Percentiles rank a stretch among this genome's conserved stretches.
phyloP scores from a whole-genome alignment of 2,888 invertebrate species.

The Capitulum mitella region DNA sequence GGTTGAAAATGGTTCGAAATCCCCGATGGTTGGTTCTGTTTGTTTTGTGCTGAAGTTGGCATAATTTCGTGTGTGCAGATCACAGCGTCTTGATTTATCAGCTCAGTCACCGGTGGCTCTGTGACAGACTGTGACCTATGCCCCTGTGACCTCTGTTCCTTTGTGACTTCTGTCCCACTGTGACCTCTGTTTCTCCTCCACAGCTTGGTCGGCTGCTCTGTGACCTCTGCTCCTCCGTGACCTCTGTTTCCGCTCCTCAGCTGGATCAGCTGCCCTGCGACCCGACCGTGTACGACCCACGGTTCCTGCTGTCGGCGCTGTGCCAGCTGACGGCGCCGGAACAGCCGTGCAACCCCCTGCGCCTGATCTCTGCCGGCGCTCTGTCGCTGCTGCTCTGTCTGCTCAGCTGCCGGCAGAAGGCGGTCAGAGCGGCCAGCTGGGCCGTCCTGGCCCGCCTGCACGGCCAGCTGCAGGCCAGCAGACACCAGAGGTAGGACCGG shows the following conservation, averaged over 20 bases:
- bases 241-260: background rate
- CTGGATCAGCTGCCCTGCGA: background rate
- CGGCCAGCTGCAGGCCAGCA: background rate
- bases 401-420: background rate
- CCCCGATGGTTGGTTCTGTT: too few species aligned
- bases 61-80: too few species aligned
- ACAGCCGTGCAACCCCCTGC: background rate
- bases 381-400: background rate
- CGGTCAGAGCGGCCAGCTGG: background rate
- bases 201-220: background rate
- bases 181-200: too few species aligned
- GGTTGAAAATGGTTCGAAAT: too few species aligned
- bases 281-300: background rate
- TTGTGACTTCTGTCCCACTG: too few species aligned
- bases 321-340: background rate
- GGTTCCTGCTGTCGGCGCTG: constrained; percentile 13
- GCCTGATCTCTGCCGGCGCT: background rate
- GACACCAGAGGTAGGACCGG: background rate
- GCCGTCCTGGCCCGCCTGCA: background rate
- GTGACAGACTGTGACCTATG: too few species aligned
- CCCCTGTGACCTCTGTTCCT: too few species aligned
- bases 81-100: too few species aligned
- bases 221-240: background rate
- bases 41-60: too few species aligned
- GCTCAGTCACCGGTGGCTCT: too few species aligned